phyloP scores from a whole-genome alignment of 1,140 invertebrate species.

The Drosophila tropicalis region DNA sequence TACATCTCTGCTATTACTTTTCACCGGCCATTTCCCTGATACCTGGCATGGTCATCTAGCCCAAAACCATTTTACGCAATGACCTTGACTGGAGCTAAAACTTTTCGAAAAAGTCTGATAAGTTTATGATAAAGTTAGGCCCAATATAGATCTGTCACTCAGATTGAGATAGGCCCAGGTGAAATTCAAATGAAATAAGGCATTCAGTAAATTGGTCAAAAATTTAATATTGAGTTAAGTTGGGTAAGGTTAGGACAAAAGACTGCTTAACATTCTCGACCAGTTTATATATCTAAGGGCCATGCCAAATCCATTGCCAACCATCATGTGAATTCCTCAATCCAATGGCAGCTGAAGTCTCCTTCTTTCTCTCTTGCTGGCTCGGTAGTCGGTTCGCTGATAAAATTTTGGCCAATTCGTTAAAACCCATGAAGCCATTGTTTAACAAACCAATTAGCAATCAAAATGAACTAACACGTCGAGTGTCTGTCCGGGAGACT shows the following conservation, averaged over 20 bases:
- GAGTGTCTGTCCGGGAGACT: constrained; percentile 16
- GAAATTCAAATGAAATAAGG: background rate
- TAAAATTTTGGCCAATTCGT: constrained; percentile 82
- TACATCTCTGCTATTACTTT: background rate
- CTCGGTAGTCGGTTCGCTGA: constrained; percentile 38
- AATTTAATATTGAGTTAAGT: constrained; percentile 5
- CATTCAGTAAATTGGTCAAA: too few relatives aligned
- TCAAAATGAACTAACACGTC: constrained; percentile 82
- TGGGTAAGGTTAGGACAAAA: too few relatives aligned
- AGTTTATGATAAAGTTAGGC: too few relatives aligned
- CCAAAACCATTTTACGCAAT: background rate
- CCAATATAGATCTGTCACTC: too few relatives aligned
- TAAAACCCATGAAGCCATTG: constrained; percentile 75
- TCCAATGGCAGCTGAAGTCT: too few relatives aligned
- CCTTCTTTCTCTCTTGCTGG: too few relatives aligned
- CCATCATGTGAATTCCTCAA: too few relatives aligned
- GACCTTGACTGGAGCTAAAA: background rate
- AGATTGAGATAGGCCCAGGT: too few relatives aligned
- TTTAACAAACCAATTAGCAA: constrained; percentile 83
- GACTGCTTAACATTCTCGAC: too few relatives aligned
- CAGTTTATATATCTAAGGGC: too few relatives aligned
- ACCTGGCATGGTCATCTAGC: background rate
- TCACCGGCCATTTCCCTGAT: background rate
- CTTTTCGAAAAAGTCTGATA: too few relatives aligned
- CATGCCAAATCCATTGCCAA: too few relatives aligned